Evolutionary conservation across 2,888 invertebrate genomes (phyloP), one percentile per base, ranked within the genome.

Genomic region (Drosophila helvetica): DNA sequence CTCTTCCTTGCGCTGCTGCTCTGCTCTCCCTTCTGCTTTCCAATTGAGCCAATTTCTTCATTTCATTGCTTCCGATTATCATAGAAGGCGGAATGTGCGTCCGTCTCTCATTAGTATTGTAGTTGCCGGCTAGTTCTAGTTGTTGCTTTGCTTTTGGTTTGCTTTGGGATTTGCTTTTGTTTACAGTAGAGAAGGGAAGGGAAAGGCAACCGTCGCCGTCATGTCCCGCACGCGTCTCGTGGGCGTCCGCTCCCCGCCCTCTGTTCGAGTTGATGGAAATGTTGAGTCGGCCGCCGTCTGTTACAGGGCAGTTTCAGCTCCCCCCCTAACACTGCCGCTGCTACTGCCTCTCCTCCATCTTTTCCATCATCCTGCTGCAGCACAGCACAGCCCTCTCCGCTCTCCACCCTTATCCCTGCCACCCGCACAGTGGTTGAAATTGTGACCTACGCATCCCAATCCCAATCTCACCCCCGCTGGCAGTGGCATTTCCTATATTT

Each of bases 31-130:
- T 60, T 74, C 74, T 59, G 77, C 74, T 86, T 78, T 79, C 75
- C 86, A 83, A 83, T 86, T 84, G 83, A 83, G 83, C 80, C 86
- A 84, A 84, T 84, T 86, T 86, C 74, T 74, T 74, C 54, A 83
- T 83, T 69, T 70, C 81, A 84, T 83, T 84, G 80, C 84, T 86
- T 83, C 83, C 83, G 83, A 77, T 83, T 83, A 79, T 77, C 70
- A 61, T 56, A 52, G 62, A 47, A 56, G 51, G 56, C 59, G 56
- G 69, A 57, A 57, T 56, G 57, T 53, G 30, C 59, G 57, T 47
- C n/a, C 30, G 27, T 45, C 43, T 46, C 30, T 22, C 70, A 48
- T 60, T 56, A 52, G 50, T 65, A 38, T 65, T 64, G 55, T 73
- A 67, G 71, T 70, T 78, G 82, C 81, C 81, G 80, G 81, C 80